phyloP scores from a whole-genome alignment of 2,113 vertebrate genomes.

The Oryzias celebensis region DNA sequence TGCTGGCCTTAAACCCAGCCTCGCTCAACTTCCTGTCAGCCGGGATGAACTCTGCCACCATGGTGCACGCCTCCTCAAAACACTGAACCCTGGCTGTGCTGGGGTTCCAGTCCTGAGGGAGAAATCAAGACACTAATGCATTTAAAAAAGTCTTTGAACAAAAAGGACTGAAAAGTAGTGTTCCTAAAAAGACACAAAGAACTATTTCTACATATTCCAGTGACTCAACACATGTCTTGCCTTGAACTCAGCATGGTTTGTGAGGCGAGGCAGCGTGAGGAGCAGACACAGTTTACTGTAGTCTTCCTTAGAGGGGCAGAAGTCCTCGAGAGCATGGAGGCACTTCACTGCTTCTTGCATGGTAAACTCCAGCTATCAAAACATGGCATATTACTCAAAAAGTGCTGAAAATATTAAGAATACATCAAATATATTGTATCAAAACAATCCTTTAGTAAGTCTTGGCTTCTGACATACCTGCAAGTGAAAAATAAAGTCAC shows the following conservation, averaged over 20 bases:
- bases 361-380: constrained; percentile 88
- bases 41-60: constrained; percentile 98
- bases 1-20: constrained; percentile 95
- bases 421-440: neutral
- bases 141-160: neutral
- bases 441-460: neutral
- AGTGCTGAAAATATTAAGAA: neutral
- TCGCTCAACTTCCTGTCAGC: constrained; percentile 96
- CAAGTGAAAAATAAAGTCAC: too few species aligned
- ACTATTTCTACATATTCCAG: too few species aligned
- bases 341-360: constrained; percentile 98
- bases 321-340: constrained; percentile 91
- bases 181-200: too few species aligned
- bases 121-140: neutral
- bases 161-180: neutral
- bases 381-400: neutral
- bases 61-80: constrained; percentile 93
- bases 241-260: constrained; percentile 96
- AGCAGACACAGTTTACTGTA: constrained; percentile 97
- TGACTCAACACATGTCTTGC: constrained; percentile 24
- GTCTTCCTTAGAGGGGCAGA: constrained; percentile 93
- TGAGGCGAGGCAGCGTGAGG: constrained; percentile 93
- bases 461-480: too few species aligned
- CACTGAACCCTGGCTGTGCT: constrained; percentile 96
- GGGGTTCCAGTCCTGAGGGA: constrained; percentile 89